Evolutionary conservation across 2,888 invertebrate species (phyloP), one percentile per base, ranked within the genome.

Genomic region (Patella pellucida): DNA sequence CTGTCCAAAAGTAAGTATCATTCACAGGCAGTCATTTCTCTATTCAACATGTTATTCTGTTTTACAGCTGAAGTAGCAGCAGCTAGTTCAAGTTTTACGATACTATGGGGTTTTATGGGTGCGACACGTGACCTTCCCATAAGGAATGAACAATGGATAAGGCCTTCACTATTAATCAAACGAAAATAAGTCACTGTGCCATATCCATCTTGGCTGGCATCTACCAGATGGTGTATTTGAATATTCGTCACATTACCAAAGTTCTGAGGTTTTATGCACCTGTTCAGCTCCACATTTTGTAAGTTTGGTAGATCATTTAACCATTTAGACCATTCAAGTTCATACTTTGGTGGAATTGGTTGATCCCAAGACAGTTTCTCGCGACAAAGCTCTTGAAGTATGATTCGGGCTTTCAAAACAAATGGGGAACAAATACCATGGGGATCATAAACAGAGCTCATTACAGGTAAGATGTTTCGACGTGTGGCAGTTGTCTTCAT

Each of bases 371-470:
- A 54, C 54, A 54, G 14, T 54, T 54, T 54, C 54, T n/a, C n/a
- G 15, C 54, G 3, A 14, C 54, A 54, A 4, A 54, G n/a, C 16
- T 54, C 54, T 54, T 54, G 54, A n/a, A 54, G 54, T 16, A 54
- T 54, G 4, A 54, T 54, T n/a, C n/a, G 4, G 15, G 16, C 16
- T 16, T n/a, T 15, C 15, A 54, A 54, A 1, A 15, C 54, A 9
- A 54, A 54, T 54, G 54, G 54, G n/a, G 54, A 15, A 54, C 16
- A 15, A 15, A 54, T 54, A 54, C 54, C 54, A 16, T 54, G 16
- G 15, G 54, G 54, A 54, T 54, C 54, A 1, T 16, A 54, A 16
- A 54, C n/a, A 54, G 76, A 72, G n/a, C 68, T 54, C 11, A 76
- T 41, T 3, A 68, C 54, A 27, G 68, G 56, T 11, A 76, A 50